Base-by-base conservation (phyloP, 2,888 invertebrate genomes). In the Eilema depressum region DNA sequence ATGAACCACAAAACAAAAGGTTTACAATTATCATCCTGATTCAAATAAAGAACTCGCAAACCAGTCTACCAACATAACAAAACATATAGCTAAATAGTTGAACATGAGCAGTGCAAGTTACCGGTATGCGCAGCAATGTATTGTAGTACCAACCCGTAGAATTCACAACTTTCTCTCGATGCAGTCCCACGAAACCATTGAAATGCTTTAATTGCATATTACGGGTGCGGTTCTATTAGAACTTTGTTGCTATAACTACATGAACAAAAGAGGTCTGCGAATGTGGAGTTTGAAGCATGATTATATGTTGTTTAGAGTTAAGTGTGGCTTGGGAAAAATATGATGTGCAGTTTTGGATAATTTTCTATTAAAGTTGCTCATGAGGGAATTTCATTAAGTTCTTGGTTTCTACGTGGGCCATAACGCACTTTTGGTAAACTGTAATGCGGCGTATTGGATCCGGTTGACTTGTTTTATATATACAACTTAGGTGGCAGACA, bases 151-250 rank as follows among this genome's bases (percentile, higher is more conserved):
- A 63, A 71, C 59, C 59, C 30, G 10, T 60, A 60, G 47, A 59
- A 30, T 30, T 57, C 28, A 28, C 47, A 71, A 67, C 56, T 70
- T 61, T 64, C 64, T 26, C 64, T 25, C 63, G 60, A 37, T 47
- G 66, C 63, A 23, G 67, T 10, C 11, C 33, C 63, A 37, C 41
- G 70, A 68, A 71, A 61, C 71, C 71, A 64, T 63, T 68, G 59
- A 71, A 71, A 71, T 64, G 71, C 28, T 68, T 64, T 71, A 68
- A 71, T 67, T 64, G 71, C 71, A 71, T 68, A 56, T 66, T 57
- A 62, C 63, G 30, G 64, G 53, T 68, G 47, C 67, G 57, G 47
- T 66, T 28, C 68, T 66, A 68, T 64, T 41, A 17, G 26, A 56
- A 23, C 41, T 26, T 65, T 25, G 8, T n/a, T 57, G 33, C n/a